Evolutionary conservation across 2,888 invertebrate genomes (phyloP), one percentile per base, ranked within the genome.

Genomic region (Fragum sueziense): DNA sequence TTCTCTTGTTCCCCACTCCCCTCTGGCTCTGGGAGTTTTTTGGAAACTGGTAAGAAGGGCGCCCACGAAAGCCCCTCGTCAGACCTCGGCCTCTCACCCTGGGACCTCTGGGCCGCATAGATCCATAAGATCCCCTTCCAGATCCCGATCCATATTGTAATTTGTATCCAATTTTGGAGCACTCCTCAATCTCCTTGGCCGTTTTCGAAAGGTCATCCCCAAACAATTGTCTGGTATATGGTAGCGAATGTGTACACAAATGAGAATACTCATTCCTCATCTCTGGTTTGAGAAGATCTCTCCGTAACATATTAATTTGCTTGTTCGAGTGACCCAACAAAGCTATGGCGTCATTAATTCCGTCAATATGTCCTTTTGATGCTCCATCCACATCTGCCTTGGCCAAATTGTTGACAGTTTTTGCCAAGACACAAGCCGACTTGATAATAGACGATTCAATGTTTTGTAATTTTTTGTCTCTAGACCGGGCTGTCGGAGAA

Each of bases 131-230:
- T 20, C 69, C 54, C 25, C 59, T 20, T 9, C 29, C n/a, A 34
- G 47, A 27, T 22, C n/a, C n/a, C n/a, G 61, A 27, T 9, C 65
- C 76, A 62, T 54, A 41, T 57, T 73, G 70, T n/a, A 77, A 25
- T 61, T 69, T 80, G 37, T 74, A 52, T 17, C 76, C 70, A 27
- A 80, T 69, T 59, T 61, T 73, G 27, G 62, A 67, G 59, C 74
- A 76, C 29, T 77, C 80, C 52, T 73, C 76, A 2, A 80, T 80
- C 41, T 80, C 80, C 37, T 77, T 80, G 1, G 72, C 80, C 34
- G 76, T 61, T 54, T 80, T 77, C 17, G 76, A 73, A 22, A 79
- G 70, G 59, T 80, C 76, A 33, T 73, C 80, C 31, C 76, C 76
- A 77, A 77, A 80, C 29, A 80, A 57, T 20, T 74, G 67, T 2